Conservation (phyloP, 37 sponge, comb jelly and placozoan genomes). For the Sycon ciliatum region DNA sequence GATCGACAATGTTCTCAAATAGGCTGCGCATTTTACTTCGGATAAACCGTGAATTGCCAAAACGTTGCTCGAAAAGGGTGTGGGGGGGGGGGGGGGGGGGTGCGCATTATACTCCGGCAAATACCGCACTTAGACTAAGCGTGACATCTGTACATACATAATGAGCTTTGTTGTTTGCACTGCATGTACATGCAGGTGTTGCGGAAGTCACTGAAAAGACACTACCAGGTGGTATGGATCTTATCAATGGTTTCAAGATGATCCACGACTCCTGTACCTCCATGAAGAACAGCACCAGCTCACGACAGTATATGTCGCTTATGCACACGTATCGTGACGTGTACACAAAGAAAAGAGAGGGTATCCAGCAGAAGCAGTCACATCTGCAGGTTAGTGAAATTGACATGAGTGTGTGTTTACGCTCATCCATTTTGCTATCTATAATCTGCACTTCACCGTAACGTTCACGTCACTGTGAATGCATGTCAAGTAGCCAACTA, state of each 20-base stretch:
- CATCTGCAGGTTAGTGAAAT: conserved; percentile 72
- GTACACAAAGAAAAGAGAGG: conserved; percentile 41
- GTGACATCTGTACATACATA: no score
- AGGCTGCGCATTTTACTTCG: no score
- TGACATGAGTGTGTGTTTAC: conserved; percentile 56
- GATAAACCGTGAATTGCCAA: no score
- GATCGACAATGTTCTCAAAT: no score
- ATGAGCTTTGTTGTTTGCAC: no score
- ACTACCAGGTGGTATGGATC: conserved; percentile 13
- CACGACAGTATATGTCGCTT: conserved; percentile 60
- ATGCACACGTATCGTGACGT: conserved; percentile 65
- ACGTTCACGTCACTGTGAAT: no score
- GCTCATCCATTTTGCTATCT: neutral
- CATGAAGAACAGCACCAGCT: conserved; percentile 24
- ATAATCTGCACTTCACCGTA: no score
- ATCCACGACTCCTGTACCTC: conserved; percentile 45
- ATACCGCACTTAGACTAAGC: no score
- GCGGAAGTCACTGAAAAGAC: no score
- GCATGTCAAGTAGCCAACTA: no score
- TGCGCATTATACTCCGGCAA: neutral
- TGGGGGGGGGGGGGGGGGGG: neutral
- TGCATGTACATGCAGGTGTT: no score
- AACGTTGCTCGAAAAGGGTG: neutral
- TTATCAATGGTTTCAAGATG: conserved; percentile 31
- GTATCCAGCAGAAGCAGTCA: conserved; percentile 43